Conservation (phyloP, 2,888 invertebrate genomes). For the Tetrapedia diversipes region DNA sequence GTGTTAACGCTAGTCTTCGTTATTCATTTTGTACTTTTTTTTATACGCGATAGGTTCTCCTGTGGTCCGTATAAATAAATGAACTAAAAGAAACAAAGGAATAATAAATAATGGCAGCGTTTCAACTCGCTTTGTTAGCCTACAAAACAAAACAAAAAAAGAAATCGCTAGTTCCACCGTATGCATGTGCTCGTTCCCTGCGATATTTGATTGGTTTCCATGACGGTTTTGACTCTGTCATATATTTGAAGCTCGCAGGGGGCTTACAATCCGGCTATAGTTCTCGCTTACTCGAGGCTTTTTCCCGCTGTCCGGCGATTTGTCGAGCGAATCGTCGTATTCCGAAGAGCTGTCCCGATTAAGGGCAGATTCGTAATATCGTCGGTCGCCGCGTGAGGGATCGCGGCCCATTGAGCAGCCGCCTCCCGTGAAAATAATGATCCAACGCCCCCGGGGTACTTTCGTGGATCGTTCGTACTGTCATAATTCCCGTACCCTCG, state of each 20-base stretch:
- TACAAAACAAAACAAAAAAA: too few species aligned
- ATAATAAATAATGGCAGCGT: too few species aligned
- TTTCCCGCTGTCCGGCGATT: constrained; percentile 50
- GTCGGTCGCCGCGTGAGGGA: constrained; percentile 67
- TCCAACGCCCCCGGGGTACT: constrained; percentile 66
- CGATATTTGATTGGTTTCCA: constrained; percentile 37
- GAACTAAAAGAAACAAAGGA: too few species aligned
- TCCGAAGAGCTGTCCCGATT: constrained; percentile 61
- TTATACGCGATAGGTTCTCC: too few species aligned
- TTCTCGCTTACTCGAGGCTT: constrained; percentile 19
- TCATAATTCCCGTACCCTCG: constrained; percentile 65
- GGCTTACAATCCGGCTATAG: neutral
- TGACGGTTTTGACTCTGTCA: constrained; percentile 19
- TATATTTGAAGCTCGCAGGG: constrained; percentile 26
- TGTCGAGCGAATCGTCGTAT: constrained; percentile 54
- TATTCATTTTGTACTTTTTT: too few species aligned
- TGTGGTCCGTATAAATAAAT: too few species aligned
- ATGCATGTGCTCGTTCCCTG: neutral
- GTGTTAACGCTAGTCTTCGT: too few species aligned
- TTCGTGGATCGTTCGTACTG: constrained; percentile 58
- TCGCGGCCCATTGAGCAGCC: constrained; percentile 73
- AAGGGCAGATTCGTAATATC: constrained; percentile 71
- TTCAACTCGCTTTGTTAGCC: too few species aligned
- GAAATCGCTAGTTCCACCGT: neutral
- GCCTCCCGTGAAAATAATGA: constrained; percentile 75